phyloP scores from a whole-genome alignment of 2,888 invertebrate species.

The Muscina levida region DNA sequence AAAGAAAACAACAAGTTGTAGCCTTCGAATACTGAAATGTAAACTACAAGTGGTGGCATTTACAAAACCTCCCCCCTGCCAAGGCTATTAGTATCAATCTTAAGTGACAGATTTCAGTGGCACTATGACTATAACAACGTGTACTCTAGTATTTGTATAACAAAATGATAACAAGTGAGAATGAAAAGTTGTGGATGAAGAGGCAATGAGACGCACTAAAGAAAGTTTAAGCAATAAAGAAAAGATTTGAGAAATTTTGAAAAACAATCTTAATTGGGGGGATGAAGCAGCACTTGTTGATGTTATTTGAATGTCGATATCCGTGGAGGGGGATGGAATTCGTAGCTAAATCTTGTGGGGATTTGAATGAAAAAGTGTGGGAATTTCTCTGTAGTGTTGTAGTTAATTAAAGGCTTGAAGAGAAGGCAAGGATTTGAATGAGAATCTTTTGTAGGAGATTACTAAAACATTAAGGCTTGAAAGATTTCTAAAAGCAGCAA shows the following conservation, averaged over 20 bases:
- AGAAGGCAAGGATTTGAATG: not conserved
- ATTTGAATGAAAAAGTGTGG: not conserved
- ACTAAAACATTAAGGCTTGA: no score
- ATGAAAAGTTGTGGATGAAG: not conserved
- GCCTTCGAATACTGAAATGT: not conserved
- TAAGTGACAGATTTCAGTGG: no score
- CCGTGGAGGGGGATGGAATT: not conserved
- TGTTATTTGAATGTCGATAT: not conserved
- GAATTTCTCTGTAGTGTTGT: not conserved
- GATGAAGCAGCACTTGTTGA: no score
- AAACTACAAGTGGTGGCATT: not conserved
- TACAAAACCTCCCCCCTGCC: slow-evolving; percentile 4
- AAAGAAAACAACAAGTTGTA: slow-evolving; percentile 11
- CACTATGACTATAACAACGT: no score
- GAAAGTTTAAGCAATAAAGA: no score
- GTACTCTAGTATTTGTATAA: no score
- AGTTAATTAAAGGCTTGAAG: not conserved
- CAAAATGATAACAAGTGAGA: not conserved
- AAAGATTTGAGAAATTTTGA: no score
- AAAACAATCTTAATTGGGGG: no score
- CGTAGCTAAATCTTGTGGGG: no score
- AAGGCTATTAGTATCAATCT: not conserved
- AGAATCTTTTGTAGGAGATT: no score
- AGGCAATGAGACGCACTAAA: no score
- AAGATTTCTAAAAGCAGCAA: no score